phyloP scores from a whole-genome alignment of 2,888 invertebrate species.

The Megastigmus dorsalis region DNA sequence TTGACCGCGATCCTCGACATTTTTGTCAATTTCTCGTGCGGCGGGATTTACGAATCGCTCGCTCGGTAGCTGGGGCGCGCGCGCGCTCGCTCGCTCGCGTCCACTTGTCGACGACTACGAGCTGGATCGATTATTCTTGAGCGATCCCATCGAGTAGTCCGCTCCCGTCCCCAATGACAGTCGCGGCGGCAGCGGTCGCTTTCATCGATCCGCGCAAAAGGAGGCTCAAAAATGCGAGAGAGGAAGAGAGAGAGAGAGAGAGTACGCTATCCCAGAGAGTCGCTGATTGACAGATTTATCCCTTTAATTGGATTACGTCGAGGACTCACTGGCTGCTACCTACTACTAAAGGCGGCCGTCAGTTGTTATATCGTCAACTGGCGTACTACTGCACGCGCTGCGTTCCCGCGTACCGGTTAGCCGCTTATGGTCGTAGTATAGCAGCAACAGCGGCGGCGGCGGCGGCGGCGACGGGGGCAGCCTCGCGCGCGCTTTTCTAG shows the following conservation, averaged over 20 bases:
- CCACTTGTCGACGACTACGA: neutral
- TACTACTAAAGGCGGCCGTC: neutral
- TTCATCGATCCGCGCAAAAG: constrained; percentile 27
- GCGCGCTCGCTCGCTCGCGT: neutral
- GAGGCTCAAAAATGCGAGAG: constrained; percentile 18
- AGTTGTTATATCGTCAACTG: constrained; percentile 13
- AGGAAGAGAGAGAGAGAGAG: too few relatives aligned
- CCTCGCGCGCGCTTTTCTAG: constrained; percentile 1
- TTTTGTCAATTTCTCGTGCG: constrained; percentile 8
- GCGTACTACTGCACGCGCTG: neutral
- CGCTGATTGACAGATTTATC: constrained; percentile 40
- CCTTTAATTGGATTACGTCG: constrained; percentile 44
- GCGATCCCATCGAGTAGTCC: constrained; percentile 33
- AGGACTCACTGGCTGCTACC: neutral
- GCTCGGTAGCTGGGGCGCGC: neutral
- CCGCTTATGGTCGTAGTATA: constrained; percentile 42
- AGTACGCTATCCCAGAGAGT: neutral
- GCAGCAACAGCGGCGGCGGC: too few relatives aligned
- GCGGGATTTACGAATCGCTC: neutral
- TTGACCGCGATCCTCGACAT: constrained; percentile 47
- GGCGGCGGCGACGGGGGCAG: too few relatives aligned
- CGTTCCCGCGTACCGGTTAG: constrained; percentile 47
- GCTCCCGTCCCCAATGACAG: constrained; percentile 19
- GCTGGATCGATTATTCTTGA: neutral
- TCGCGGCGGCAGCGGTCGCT: constrained; percentile 2